phyloP scores from a whole-genome alignment of 2,113 vertebrate genomes.

The Psophia crepitans region DNA sequence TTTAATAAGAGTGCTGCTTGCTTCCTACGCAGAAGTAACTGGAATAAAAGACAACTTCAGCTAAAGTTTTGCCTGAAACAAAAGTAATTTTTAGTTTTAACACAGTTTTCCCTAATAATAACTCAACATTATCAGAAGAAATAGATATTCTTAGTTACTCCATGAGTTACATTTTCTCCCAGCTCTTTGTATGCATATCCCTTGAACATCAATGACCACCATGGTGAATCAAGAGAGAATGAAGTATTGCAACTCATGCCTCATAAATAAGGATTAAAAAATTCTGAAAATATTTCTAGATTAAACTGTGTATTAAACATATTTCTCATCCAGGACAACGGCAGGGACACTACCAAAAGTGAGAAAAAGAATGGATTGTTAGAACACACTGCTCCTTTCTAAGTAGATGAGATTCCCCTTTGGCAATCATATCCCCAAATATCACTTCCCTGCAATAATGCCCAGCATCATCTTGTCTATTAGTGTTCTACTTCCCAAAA shows the following conservation, averaged over 20 bases:
- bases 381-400: background rate
- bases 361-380: background rate
- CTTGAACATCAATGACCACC: background rate
- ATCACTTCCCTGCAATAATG: background rate
- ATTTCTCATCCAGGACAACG: background rate
- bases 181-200: background rate
- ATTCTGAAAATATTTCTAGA: background rate
- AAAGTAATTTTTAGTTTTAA: background rate
- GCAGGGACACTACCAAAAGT: rapidly evolving
- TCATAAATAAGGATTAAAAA: background rate
- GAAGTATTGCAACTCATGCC: background rate
- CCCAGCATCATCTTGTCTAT: background rate
- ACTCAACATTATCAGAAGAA: background rate
- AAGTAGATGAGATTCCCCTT: background rate
- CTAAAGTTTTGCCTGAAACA: background rate
- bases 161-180: background rate
- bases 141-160: background rate
- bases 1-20: background rate
- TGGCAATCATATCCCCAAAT: background rate
- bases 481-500: background rate
- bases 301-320: background rate
- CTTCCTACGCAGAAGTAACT: background rate
- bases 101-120: background rate
- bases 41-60: background rate
- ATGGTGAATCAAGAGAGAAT: background rate